These are phyloP conservation scores for Agrotis puta DNA, from an alignment of 2,888 invertebrate species.

Conservation along the genomic window DNA sequence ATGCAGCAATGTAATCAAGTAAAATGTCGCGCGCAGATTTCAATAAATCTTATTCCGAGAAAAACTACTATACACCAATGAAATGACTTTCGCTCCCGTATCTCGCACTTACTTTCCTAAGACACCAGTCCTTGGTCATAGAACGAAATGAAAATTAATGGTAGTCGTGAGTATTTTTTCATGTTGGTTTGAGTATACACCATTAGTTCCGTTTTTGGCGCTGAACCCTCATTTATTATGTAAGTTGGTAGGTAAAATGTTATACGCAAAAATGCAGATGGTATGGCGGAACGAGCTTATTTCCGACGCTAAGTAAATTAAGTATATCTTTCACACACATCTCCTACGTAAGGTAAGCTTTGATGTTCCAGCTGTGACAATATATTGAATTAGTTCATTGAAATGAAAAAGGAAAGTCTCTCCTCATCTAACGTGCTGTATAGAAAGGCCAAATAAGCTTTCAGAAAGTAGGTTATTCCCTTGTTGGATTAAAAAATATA, in stretches of 20 bases:
- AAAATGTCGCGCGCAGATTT: constrained; percentile 50
- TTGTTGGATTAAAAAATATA: constrained; percentile 16
- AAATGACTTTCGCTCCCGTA: constrained; percentile 70
- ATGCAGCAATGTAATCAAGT: constrained; percentile 43
- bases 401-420: constrained; percentile 37
- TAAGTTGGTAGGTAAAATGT: constrained; percentile 80
- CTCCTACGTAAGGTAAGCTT: constrained; percentile 58
- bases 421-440: constrained; percentile 13
- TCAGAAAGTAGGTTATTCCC: constrained; percentile 30
- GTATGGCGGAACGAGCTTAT: constrained; percentile 71
- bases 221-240: constrained; percentile 88
- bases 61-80: constrained; percentile 66
- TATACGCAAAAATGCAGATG: constrained; percentile 83
- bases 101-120: constrained; percentile 79
- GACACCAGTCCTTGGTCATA: constrained; percentile 86
- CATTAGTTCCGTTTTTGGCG: constrained; percentile 89
- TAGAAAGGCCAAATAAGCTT: constrained; percentile 34
- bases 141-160: constrained; percentile 90
- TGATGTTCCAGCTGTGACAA: constrained; percentile 61
- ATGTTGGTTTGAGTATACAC: constrained; percentile 90
- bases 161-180: constrained; percentile 89
- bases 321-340: constrained; percentile 55
- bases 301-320: constrained; percentile 67
- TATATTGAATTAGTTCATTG: constrained; percentile 51
- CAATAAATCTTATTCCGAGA: constrained; percentile 57